These are phyloP conservation scores for Uromys caudimaculatus DNA, from an alignment of 2,797 vertebrate species.

Conservation along the genomic window DNA sequence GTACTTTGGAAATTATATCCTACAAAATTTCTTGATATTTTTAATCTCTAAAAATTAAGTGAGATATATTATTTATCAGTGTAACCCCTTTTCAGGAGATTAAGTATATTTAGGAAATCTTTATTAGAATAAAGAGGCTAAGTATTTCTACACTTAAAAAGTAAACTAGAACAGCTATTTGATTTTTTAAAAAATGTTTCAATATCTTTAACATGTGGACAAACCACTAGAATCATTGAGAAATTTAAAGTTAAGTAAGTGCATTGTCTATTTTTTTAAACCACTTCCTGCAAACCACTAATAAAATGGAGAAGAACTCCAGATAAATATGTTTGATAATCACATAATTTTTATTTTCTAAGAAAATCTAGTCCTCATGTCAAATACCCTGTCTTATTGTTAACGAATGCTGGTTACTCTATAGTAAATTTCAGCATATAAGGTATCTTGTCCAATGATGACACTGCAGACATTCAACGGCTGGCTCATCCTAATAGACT, in stretches of 20 bases:
- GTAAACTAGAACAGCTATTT: neutral
- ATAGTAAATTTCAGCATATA: neutral
- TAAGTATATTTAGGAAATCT: slow-evolving; percentile 24
- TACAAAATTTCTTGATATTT: slow-evolving; percentile 39
- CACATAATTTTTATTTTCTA: slow-evolving; percentile 28
- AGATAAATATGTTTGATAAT: neutral
- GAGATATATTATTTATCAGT: slow-evolving; percentile 22
- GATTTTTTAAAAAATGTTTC: neutral
- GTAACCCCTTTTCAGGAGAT: slow-evolving; percentile 4
- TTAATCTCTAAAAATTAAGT: slow-evolving; percentile 27
- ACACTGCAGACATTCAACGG: neutral
- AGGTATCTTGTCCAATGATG: neutral
- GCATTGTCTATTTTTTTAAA: slow-evolving; percentile 46
- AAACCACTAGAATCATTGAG: neutral
- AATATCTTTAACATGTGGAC: slow-evolving; percentile 6
- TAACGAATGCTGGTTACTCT: neutral
- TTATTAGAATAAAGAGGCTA: neutral
- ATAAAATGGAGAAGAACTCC: neutral
- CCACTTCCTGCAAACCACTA: neutral
- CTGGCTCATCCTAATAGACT: neutral
- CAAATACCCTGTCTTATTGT: slow-evolving; percentile 4
- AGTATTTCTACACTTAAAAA: neutral
- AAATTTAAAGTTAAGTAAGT: neutral
- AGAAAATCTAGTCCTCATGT: neutral
- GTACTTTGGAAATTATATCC: slow-evolving; percentile 26